phyloP scores from a whole-genome alignment of 2,797 vertebrate genomes.

The Argyrosomus regius region DNA sequence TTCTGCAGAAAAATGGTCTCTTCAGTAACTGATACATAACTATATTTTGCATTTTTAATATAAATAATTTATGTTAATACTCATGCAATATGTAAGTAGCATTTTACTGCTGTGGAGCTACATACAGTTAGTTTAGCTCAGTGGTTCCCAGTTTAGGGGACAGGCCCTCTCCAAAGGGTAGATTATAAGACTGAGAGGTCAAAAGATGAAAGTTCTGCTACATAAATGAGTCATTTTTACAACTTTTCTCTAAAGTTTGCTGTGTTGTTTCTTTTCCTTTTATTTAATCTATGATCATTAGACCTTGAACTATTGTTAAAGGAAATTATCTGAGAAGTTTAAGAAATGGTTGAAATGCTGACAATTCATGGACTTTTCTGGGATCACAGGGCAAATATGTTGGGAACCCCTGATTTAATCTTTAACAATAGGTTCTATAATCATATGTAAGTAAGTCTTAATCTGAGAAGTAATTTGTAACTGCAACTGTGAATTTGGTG shows the following conservation, averaged over 20 bases:
- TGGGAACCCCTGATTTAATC: not conserved
- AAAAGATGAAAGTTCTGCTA: not conserved
- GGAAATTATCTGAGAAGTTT: not conserved
- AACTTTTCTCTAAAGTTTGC: not conserved
- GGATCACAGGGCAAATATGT: not conserved
- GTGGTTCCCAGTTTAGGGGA: not conserved
- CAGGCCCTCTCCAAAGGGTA: not conserved
- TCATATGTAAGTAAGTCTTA: not conserved
- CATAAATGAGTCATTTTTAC: not conserved
- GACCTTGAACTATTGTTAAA: not conserved
- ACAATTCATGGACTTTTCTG: not conserved
- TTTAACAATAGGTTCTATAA: not conserved
- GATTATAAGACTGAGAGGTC: not conserved
- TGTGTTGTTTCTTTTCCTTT: not conserved
- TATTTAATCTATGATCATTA: no score
- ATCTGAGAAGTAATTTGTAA: not conserved
- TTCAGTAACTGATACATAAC: no score
- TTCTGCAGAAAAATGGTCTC: no score
- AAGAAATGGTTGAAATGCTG: not conserved
- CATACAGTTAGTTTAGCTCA: not conserved
- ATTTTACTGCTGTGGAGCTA: no score
- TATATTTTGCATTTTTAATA: no score
- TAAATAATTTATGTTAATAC: no score
- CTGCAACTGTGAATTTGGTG: not conserved
- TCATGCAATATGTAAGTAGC: no score